Base-by-base conservation (phyloP, 2,888 invertebrate species). In the Epirrhoe alternata region DNA sequence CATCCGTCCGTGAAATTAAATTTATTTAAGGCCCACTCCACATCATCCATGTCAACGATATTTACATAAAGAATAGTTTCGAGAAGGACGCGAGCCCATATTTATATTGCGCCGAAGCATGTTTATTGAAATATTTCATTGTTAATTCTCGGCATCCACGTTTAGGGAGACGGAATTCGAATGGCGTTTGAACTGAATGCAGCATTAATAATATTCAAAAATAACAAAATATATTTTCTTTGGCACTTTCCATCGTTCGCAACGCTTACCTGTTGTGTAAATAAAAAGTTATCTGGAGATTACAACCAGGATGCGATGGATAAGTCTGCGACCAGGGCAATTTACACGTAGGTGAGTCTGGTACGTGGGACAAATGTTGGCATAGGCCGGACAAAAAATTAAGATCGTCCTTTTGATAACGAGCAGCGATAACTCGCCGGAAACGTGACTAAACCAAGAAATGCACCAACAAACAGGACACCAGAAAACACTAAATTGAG, bases 101-200 rank as follows among this genome's bases (percentile, higher is more conserved):
- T 92, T 92, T 93, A 90, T 88, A 85, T 84, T 88, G 84, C 85
- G 81, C 82, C 85, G 83, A 81, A 82, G 71, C 76, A 81, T 86
- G 86, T 87, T 91, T 90, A 92, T 92, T 92, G 88, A 92, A 90
- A 90, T 92, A 91, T 89, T 89, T 90, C 89, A 89, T 91, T 90
- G 90, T 93, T 90, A 91, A 91, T 89, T 89, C 88, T 84, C 85
- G 85, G 87, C 85, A 82, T 82, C 85, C 80, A 79, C 80, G 81
- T 85, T 86, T 81, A 79, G 78, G 85, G 87, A 86, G 86, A 85
- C 77, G 85, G 80, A 81, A 83, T 81, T 77, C 81, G 80, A 87
- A 86, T 85, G 84, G 80, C 74, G 79, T 80, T 74, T 74, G n/a
- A n/a, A 74, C 71, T 87, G 86, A 89, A 88, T 86, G 80, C 84